phyloP scores from a whole-genome alignment of 2,113 vertebrate species.

The Coptodon rendalli region DNA sequence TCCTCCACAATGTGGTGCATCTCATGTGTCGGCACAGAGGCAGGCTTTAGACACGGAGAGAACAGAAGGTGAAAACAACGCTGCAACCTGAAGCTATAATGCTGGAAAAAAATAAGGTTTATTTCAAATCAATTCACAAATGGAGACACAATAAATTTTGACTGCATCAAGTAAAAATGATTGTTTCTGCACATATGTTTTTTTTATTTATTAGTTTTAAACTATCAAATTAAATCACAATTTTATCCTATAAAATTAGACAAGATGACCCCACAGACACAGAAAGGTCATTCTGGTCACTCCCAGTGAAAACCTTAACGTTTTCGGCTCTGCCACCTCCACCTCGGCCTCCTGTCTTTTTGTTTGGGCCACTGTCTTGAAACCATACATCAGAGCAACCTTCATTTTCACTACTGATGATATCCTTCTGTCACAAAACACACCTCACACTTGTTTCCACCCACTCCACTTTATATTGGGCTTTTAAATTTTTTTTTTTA shows the following conservation, averaged over 20 bases:
- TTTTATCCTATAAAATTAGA: background rate
- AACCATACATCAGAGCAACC: background rate
- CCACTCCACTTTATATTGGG: too few species aligned
- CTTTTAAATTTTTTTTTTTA: background rate
- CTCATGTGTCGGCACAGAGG: slow-evolving; percentile 80
- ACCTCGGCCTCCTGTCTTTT: background rate
- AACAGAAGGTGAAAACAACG: background rate
- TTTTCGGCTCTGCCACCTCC: background rate
- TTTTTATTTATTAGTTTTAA: background rate
- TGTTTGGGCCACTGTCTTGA: background rate
- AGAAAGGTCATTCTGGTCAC: background rate
- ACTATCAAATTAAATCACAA: background rate
- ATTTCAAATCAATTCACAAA: background rate
- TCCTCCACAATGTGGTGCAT: slow-evolving; percentile 81
- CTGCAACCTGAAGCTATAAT: background rate
- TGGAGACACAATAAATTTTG: background rate
- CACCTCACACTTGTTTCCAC: too few species aligned
- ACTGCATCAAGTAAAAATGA: background rate
- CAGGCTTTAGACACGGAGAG: slow-evolving; percentile 68
- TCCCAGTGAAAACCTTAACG: background rate
- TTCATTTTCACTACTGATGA: background rate
- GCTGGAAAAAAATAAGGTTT: background rate
- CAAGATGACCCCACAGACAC: background rate
- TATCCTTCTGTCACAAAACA: background rate
- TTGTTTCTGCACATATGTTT: background rate